Evolutionary conservation across 2,113 vertebrate species (phyloP).

Genomic region (Dermatemys mawii): DNA sequence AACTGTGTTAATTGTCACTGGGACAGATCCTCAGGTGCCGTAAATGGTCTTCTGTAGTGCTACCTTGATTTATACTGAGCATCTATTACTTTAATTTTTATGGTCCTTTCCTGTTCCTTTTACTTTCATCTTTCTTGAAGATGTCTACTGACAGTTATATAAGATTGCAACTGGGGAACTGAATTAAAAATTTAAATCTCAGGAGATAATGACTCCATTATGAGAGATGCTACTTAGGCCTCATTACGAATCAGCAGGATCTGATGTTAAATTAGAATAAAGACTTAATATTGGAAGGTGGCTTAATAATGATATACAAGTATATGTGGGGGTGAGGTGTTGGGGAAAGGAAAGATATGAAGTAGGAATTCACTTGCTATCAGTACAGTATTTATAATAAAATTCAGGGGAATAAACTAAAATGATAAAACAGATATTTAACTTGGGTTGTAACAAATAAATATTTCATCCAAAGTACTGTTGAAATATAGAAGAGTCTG

Average conservation of each 20-base stretch:
- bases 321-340: neutral
- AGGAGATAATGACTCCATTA: neutral
- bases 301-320: neutral
- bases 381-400: conserved; percentile 28
- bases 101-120: neutral
- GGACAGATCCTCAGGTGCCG: neutral
- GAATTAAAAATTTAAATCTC: conserved; percentile 6
- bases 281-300: neutral
- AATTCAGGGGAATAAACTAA: conserved; percentile 1
- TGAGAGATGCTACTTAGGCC: neutral
- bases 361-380: neutral
- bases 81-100: accelerated
- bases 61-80: neutral
- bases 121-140: neutral
- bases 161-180: neutral
- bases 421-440: conserved; percentile 5
- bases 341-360: neutral
- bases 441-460: neutral
- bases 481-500: neutral
- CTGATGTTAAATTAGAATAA: neutral
- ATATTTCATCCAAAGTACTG: neutral
- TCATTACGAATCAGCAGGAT: conserved; percentile 16
- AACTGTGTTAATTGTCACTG: neutral
- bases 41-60: neutral
- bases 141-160: neutral